Percentiles rank a stretch among this genome's conserved stretches.
Evolutionary conservation across 1,140 invertebrate species (phyloP).

Genomic region (Phymastichus coffea): DNA sequence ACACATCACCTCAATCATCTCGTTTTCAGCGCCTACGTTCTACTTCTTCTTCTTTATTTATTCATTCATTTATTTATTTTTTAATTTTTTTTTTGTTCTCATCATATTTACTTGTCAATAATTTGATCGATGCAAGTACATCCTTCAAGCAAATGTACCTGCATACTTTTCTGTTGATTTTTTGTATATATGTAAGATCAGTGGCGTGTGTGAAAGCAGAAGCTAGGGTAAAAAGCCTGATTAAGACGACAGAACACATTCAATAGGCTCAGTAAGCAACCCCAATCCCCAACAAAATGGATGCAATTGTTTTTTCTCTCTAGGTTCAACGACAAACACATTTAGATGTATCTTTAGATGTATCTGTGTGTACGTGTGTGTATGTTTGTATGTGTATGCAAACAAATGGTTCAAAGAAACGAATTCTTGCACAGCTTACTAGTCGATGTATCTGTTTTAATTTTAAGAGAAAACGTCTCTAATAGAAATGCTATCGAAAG

Average conservation of each 20-base stretch:
- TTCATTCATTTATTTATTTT: neutral
- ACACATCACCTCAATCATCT: slow-evolving; percentile 39
- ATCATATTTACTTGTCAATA: neutral
- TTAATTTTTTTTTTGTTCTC: neutral
- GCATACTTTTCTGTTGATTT: too few relatives aligned
- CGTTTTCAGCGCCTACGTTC: slow-evolving; percentile 15
- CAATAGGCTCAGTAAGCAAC: slow-evolving; percentile 29
- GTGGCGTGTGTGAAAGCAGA: slow-evolving; percentile 30
- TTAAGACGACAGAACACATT: slow-evolving; percentile 34
- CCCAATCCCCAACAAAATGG: slow-evolving; percentile 30
- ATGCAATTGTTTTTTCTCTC: slow-evolving; percentile 20
- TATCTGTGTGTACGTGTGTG: too few relatives aligned
- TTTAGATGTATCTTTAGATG: neutral
- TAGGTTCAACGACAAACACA: slow-evolving; percentile 17
- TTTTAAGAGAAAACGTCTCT: too few relatives aligned
- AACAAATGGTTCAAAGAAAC: slow-evolving; percentile 1
- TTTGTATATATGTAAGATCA: slow-evolving; percentile 15
- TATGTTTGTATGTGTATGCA: neutral
- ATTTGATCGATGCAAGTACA: neutral
- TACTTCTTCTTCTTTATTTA: slow-evolving; percentile 4
- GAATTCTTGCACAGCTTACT: slow-evolving; percentile 12
- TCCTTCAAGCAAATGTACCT: neutral
- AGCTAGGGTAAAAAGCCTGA: slow-evolving; percentile 33
- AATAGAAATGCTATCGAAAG: too few relatives aligned
- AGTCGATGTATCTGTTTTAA: too few relatives aligned